phyloP scores from a whole-genome alignment of 2,797 vertebrate species.

The Cynodonichthys magdalenae region DNA sequence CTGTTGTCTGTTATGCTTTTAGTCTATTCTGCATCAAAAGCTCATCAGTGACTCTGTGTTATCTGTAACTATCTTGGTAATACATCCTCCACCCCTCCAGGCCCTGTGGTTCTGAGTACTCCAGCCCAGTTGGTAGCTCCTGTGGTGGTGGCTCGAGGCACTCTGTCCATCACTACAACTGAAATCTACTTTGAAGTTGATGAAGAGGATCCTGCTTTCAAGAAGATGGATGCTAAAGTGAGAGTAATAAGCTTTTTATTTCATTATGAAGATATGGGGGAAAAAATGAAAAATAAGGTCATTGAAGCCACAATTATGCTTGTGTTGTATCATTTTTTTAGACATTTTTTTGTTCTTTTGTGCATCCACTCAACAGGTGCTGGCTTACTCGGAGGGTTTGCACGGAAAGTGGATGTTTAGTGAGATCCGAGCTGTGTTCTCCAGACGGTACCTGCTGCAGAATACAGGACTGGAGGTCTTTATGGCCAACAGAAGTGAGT shows the following conservation, averaged over 20 bases:
- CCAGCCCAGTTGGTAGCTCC: slow-evolving; percentile 96
- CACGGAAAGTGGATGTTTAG: slow-evolving; percentile 99
- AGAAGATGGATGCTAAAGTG: slow-evolving; percentile 93
- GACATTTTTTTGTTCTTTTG: not conserved
- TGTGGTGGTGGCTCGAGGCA: slow-evolving; percentile 94
- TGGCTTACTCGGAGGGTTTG: slow-evolving; percentile 95
- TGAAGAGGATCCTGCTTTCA: slow-evolving; percentile 92
- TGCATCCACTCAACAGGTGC: slow-evolving; percentile 80
- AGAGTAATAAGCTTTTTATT: slow-evolving; percentile 38
- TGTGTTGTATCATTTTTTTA: not conserved
- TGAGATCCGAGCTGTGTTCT: slow-evolving; percentile 97
- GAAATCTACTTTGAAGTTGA: slow-evolving; percentile 99
- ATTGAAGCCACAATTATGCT: not conserved
- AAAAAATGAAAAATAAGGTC: not conserved
- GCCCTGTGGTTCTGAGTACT: slow-evolving; percentile 96
- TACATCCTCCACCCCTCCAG: slow-evolving; percentile 60
- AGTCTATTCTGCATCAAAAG: not conserved
- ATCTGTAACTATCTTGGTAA: not conserved
- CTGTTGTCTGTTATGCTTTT: slow-evolving; percentile 16
- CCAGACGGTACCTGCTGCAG: slow-evolving; percentile 94
- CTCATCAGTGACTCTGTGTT: not conserved
- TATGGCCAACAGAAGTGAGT: slow-evolving; percentile 99
- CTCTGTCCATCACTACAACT: slow-evolving; percentile 96
- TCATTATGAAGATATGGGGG: not conserved
- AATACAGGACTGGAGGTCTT: slow-evolving; percentile 97